These are phyloP conservation scores for Amblyopsis rosae DNA, from an alignment of 2,113 vertebrate genomes.

Conservation along the genomic window DNA sequence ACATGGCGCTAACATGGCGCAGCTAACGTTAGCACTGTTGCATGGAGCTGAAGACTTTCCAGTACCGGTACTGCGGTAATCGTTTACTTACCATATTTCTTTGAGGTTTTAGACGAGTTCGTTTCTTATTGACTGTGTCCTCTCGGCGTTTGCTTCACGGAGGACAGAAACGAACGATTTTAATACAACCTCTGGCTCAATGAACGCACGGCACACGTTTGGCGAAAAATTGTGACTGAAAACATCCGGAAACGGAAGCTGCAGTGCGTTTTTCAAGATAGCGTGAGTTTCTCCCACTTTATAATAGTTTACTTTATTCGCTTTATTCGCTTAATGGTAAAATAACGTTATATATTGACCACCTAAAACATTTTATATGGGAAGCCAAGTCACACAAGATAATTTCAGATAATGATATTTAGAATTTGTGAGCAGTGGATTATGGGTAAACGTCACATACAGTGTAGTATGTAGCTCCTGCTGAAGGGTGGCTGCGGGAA, in stretches of 20 bases:
- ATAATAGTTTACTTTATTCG: too few relatives aligned
- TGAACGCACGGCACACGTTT: background rate
- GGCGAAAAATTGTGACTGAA: background rate
- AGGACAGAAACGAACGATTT: conserved; percentile 18
- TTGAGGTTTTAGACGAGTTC: background rate
- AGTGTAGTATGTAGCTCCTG: conserved; percentile 36
- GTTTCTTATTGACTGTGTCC: conserved; percentile 18
- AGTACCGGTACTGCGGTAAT: background rate
- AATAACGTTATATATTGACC: too few relatives aligned
- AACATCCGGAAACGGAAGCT: background rate
- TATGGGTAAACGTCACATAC: conserved; percentile 57
- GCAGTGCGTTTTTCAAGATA: background rate
- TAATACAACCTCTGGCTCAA: background rate
- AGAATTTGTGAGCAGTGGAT: conserved; percentile 31
- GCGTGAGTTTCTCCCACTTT: background rate
- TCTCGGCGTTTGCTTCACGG: conserved; percentile 54
- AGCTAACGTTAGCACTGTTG: background rate
- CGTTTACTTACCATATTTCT: conserved; percentile 24
- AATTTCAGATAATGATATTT: conserved; percentile 1
- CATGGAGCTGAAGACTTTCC: background rate
- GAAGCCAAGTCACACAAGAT: background rate
- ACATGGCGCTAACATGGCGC: background rate
- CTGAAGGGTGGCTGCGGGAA: conserved; percentile 63
- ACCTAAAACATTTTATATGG: too few relatives aligned
- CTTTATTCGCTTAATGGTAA: too few relatives aligned